Conservation (phyloP, 2,113 vertebrate species). For the Hystrix cristata region DNA sequence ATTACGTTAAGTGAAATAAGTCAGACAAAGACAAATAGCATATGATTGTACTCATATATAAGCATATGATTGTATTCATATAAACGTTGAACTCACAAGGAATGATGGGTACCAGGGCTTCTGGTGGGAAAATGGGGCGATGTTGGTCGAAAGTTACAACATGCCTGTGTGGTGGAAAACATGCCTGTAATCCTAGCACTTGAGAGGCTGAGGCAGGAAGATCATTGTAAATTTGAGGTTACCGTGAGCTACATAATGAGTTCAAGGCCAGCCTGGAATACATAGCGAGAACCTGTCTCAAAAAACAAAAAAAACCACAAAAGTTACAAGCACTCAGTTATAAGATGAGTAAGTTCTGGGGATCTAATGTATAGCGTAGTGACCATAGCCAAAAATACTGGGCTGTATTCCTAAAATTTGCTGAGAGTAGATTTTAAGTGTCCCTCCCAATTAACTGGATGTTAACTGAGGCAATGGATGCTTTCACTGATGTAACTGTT, state of each 20-base stretch:
- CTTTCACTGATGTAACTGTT: not conserved
- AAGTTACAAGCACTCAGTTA: not conserved
- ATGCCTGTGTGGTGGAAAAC: not conserved
- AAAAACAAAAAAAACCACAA: not conserved
- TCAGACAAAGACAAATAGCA: not conserved
- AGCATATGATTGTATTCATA: not conserved
- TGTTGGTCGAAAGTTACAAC: not conserved
- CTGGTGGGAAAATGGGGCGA: not conserved
- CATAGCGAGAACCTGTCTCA: not conserved
- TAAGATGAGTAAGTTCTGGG: not conserved
- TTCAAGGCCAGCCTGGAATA: not conserved
- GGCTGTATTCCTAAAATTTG: not conserved
- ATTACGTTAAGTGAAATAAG: not conserved
- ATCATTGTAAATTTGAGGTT: not conserved
- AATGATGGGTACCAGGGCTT: not conserved
- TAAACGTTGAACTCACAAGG: not conserved
- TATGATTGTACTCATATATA: not conserved
- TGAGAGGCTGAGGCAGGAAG: not conserved
- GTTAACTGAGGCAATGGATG: not conserved
- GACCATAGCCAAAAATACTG: not conserved
- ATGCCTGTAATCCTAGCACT: not conserved
- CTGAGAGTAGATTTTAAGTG: not conserved
- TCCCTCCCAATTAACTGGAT: not conserved
- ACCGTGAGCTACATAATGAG: not conserved
- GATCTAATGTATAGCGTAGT: not conserved